Percentiles rank a stretch among this genome's conserved stretches.
Conservation (phyloP, 2,797 vertebrate genomes). For the Micropoecilia bifurca region DNA sequence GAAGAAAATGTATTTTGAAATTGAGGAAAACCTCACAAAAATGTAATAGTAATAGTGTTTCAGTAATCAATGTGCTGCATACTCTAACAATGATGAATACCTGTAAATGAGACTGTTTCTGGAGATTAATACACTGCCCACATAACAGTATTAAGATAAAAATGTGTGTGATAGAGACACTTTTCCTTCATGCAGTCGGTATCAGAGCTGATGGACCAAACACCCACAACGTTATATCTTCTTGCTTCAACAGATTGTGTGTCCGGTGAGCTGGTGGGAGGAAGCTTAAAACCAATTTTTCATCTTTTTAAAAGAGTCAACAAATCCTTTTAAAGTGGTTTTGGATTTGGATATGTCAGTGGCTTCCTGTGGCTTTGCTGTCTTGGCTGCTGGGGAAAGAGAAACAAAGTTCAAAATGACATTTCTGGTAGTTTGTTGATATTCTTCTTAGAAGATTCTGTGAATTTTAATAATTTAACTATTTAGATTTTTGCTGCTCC, state of each 20-base stretch:
- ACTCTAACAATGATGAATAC: background rate
- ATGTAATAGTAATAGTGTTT: background rate
- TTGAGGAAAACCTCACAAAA: background rate
- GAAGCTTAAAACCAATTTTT: background rate
- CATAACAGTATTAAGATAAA: background rate
- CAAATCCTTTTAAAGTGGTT: background rate
- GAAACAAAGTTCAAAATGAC: background rate
- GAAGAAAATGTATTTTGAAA: background rate
- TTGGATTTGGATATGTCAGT: background rate
- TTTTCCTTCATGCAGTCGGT: background rate
- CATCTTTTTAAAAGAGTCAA: background rate
- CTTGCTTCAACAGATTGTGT: background rate
- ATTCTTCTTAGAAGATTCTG: background rate
- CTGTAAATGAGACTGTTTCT: background rate
- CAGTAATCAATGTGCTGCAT: too few species aligned
- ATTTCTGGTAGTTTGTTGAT: background rate
- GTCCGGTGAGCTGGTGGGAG: background rate
- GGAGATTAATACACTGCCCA: background rate
- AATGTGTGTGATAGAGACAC: background rate
- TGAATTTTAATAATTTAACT: background rate
- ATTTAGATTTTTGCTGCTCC: background rate
- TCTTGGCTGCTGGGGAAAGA: background rate
- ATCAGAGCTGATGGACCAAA: slow-evolving; percentile 7
- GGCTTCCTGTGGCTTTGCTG: background rate
- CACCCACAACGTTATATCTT: slow-evolving; percentile 21